Evolutionary conservation across 2,113 vertebrate genomes (phyloP), one percentile per base, ranked within the genome.

Genomic region (Muntiacus reevesi): DNA sequence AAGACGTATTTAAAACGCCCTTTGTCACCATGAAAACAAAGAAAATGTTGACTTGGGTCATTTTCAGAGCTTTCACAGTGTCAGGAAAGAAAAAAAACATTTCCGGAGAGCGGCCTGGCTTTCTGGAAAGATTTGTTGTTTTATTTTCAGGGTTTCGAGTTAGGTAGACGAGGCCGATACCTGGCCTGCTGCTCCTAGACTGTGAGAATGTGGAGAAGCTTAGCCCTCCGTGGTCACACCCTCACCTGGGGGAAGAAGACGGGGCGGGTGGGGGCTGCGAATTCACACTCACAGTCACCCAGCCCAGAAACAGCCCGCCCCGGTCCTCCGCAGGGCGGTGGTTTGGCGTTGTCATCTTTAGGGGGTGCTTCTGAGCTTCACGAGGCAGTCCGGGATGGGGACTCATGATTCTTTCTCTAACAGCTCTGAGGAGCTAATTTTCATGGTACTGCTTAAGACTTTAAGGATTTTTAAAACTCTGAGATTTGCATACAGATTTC

Each of bases 91-190:
- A 50, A 87, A 87, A 85, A 33, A 27, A 14, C 5, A 23, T 36
- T 17, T 28, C 13, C 5, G 2, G 60, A n/a, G 55, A 45, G 59
- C 36, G n/a, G 76, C 16, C 50, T n/a, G 7, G 47, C 33, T 62
- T n/a, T 45, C 78, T 10, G 33, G 23, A 43, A 43, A 90, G n/a
- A n/a, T 15, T 4, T 40, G 87, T 33, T 71, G 67, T n/a, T 27
- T 54, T 6, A 14, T 9, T 12, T 25, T 52, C 19, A 45, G 28
- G 14, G 19, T 50, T 76, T 81, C 25, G 0, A 7, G 11, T 14
- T 2, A 9, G 50, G 57, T 2, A 3, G 40, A 1, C 5, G 45
- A 21, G 28, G n/a, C 3, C 0, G 3, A 6, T 10, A 6, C 28
- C 14, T 4, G 40, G 40, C 7, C 13, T 43, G 15, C 30, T 52